Base-by-base conservation (phyloP, 1,140 invertebrate genomes). In the Chlorops oryzae region DNA sequence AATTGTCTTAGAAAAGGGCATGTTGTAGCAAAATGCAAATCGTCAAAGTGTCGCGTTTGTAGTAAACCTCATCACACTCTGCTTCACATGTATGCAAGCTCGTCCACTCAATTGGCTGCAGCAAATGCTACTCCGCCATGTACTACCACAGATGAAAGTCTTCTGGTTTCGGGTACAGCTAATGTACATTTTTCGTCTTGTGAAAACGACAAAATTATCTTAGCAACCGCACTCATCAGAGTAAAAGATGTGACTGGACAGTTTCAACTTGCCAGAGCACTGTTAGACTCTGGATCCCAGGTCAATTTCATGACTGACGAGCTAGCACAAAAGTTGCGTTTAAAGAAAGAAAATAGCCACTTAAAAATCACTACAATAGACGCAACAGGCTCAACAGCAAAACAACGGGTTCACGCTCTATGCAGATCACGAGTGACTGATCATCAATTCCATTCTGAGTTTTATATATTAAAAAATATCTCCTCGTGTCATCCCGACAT, bases 281-380 rank as follows among this genome's bases (percentile, higher is more conserved):
- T 50, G 10, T 37, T 50, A 5, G 48, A 50, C 38, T 50, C 40
- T 9, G 28, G 49, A 17, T 50, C 49, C 24, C 40, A 50, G 37
- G 12, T 41, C 10, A 44, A 50, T 37, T 35, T 37, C 10, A 50
- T 44, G n/a, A 50, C 40, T 9, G 49, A 44, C 23, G 40, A 50
- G 23, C 40, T 50, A 22, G 18, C 32, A 17, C 49, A 50, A 34
- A 34, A 17, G 22, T 32, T 50, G 13, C 21, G 27, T 21, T 3
- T 43, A 7, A 20, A 32, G 18, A 32, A 21, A 37, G 40, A 34
- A n/a, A 21, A 24, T 23, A 27, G 28, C 13, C 23, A 17, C 17
- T 23, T 42, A 17, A 50, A 43, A 35, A 23, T 50, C 35, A 41
- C 20, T 15, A 27, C 25, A 12, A 43, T 50, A 15, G 25, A 27